Evolutionary conservation across 2,113 vertebrate species (phyloP).

Genomic region (Axis porcinus): DNA sequence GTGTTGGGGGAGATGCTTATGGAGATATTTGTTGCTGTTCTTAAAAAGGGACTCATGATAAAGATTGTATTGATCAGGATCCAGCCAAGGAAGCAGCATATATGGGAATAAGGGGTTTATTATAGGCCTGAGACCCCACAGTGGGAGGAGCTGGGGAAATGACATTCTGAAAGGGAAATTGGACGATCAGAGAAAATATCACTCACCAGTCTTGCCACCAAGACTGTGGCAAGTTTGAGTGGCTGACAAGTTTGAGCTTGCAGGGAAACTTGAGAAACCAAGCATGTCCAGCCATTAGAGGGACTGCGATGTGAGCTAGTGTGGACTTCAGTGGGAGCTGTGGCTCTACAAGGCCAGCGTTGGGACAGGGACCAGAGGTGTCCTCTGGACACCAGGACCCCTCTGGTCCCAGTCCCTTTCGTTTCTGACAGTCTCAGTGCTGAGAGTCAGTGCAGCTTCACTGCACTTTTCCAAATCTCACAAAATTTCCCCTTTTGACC

Average conservation of each 20-base stretch:
- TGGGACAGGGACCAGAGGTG: neutral
- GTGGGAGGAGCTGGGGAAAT: neutral
- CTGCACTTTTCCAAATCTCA: neutral
- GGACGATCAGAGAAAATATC: neutral
- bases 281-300: neutral
- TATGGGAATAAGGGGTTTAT: neutral
- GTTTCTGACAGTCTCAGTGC: neutral
- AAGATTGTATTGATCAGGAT: neutral
- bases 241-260: neutral
- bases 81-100: neutral
- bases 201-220: neutral
- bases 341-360: neutral
- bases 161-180: neutral
- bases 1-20: neutral
- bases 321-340: rapidly evolving
- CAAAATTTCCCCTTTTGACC: neutral
- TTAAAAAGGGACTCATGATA: neutral
- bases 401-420: neutral
- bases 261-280: neutral
- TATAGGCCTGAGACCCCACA: neutral
- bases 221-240: neutral
- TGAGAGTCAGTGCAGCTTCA: neutral
- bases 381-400: too few species aligned
- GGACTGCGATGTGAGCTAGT: neutral
- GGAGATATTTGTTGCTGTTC: neutral